phyloP scores from a whole-genome alignment of 2,888 invertebrate species.

The Scaptomyza caliginosa region DNA sequence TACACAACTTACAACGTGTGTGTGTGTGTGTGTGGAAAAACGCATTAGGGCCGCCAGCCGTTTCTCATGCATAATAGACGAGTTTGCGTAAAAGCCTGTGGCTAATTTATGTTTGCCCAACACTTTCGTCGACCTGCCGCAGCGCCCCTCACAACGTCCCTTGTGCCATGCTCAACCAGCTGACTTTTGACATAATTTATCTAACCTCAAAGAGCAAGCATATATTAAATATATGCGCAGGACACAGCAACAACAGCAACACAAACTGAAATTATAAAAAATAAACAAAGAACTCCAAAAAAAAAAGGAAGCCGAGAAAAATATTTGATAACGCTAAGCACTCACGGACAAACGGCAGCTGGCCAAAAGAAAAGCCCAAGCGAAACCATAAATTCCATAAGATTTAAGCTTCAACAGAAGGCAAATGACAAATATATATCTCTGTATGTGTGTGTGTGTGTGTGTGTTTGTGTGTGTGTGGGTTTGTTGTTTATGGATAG shows the following conservation, averaged over 20 bases:
- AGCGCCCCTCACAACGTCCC: not conserved
- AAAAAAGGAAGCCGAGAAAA: constrained; percentile 7
- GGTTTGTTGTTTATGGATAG: not conserved
- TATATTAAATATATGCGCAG: constrained; percentile 57
- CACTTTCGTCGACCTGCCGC: constrained; percentile 39
- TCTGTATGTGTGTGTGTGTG: constrained; percentile 6
- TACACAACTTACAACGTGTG: not conserved
- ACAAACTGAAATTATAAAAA: constrained; percentile 1
- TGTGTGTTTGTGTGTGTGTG: constrained; percentile 2
- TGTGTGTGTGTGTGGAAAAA: constrained; percentile 41
- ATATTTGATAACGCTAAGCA: constrained; percentile 47
- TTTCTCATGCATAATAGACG: constrained; percentile 67
- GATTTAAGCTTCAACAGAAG: not conserved
- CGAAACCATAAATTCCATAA: constrained; percentile 38
- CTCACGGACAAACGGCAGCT: constrained; percentile 50
- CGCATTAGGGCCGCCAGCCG: constrained; percentile 60
- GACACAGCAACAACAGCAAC: constrained; percentile 9
- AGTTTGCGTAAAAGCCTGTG: constrained; percentile 64
- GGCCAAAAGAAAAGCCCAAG: constrained; percentile 18
- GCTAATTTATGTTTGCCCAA: constrained; percentile 68
- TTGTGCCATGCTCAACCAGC: not conserved
- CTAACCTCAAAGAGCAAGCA: constrained; percentile 51
- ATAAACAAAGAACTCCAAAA: not conserved
- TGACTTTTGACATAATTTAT: constrained; percentile 64
- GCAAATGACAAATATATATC: not conserved